These are phyloP conservation scores for Tetrapedia diversipes DNA, from an alignment of 2,888 invertebrate species.

Conservation along the genomic window DNA sequence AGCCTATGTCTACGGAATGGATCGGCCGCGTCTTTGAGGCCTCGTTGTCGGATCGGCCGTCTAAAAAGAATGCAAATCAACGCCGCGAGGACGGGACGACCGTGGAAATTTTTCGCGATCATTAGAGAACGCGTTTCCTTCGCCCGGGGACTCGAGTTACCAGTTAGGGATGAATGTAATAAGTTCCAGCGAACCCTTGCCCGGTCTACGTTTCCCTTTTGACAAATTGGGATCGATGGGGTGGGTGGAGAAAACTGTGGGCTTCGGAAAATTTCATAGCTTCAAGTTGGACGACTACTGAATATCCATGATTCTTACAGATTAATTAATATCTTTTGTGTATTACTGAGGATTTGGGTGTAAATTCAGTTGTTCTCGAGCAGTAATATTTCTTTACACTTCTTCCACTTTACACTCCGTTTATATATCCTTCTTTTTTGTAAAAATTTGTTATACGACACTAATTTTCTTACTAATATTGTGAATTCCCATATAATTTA, in stretches of 20 bases:
- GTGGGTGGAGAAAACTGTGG: neutral
- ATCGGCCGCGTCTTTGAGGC: constrained; percentile 47
- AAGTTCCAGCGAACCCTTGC: neutral
- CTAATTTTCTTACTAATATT: no score
- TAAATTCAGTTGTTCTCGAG: neutral
- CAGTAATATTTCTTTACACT: neutral
- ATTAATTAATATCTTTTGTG: neutral
- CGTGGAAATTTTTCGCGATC: constrained; percentile 19
- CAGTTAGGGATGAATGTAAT: constrained; percentile 19
- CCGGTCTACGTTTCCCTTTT: neutral
- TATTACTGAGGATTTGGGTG: neutral
- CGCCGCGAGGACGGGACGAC: neutral
- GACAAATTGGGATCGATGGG: neutral
- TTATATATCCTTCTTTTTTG: no score
- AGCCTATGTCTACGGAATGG: constrained; percentile 45
- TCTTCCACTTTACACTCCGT: neutral
- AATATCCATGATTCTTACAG: neutral
- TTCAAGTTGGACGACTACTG: neutral
- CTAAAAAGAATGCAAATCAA: constrained; percentile 56
- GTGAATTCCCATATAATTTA: no score
- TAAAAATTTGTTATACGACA: no score
- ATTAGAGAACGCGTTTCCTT: constrained; percentile 6
- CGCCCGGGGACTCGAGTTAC: neutral
- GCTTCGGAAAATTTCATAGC: neutral
- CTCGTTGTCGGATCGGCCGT: constrained; percentile 40